Evolutionary conservation across 1,140 invertebrate species (phyloP).

Genomic region (Psilanteris sp.): DNA sequence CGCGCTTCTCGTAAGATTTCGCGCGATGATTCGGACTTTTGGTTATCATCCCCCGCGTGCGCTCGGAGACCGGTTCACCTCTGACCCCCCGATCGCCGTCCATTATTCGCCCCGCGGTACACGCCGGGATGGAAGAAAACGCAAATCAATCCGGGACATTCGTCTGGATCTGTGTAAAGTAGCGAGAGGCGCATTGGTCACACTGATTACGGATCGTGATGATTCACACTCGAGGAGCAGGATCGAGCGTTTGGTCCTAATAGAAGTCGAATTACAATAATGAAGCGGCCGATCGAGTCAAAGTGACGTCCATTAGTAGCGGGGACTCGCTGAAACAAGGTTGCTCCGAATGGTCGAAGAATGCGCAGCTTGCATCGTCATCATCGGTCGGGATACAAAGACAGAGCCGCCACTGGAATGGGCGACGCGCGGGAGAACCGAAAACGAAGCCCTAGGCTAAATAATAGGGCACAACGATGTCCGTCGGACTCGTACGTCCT

Average conservation of each 20-base stretch:
- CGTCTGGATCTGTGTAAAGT: neutral
- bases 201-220: slow-evolving; percentile 62
- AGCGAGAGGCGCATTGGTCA: slow-evolving; percentile 33
- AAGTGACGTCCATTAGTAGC: slow-evolving; percentile 73
- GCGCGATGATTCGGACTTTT: too few relatives aligned
- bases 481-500: slow-evolving; percentile 68
- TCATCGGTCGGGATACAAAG: slow-evolving; percentile 76
- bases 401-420: slow-evolving; percentile 72
- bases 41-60: too few relatives aligned
- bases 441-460: slow-evolving; percentile 75
- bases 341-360: slow-evolving; percentile 69
- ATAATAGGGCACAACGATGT: slow-evolving; percentile 74
- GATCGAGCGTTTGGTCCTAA: slow-evolving; percentile 57
- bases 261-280: slow-evolving; percentile 75
- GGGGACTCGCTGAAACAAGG: slow-evolving; percentile 66
- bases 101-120: too few relatives aligned
- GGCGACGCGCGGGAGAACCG: slow-evolving; percentile 46
- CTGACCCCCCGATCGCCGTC: too few relatives aligned
- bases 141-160: slow-evolving; percentile 15
- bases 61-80: too few relatives aligned
- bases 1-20: too few relatives aligned
- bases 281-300: slow-evolving; percentile 69
- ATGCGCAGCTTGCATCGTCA: slow-evolving; percentile 74
- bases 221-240: slow-evolving; percentile 54
- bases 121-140: neutral